Base-by-base conservation (phyloP, 2,888 invertebrate genomes). In the Psylliodes chrysocephalus region DNA sequence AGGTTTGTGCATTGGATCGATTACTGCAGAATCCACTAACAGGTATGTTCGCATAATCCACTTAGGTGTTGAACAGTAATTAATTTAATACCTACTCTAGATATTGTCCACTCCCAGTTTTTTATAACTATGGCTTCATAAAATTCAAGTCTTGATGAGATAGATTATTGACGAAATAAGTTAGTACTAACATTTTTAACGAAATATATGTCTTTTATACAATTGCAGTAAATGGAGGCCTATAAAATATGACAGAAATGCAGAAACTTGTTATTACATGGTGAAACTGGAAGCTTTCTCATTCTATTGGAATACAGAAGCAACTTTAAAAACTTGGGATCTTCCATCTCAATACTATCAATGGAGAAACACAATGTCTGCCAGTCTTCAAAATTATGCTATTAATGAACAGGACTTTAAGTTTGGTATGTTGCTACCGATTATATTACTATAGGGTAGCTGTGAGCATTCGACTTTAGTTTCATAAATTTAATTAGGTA, bases 11-110 rank as follows among this genome's bases (percentile, higher is more conserved):
- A 84, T 94, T 62, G 91, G 92, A 75, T 89, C 87, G 71, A 83
- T 94, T 68, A 90, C 91, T 0, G 89, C 93, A 68, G 91, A 92
- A 79, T 91, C 92, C 5, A 93, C 93, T 1, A 93, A 93, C 76
- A 90, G 88, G 91, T 90, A 77, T 82, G 77, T 19, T n/a, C n/a
- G n/a, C n/a, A n/a, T n/a, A n/a, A n/a, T n/a, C n/a, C n/a, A n/a
- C n/a, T n/a, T n/a, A n/a, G n/a, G n/a, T n/a, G n/a, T n/a, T n/a
- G n/a, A n/a, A n/a, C n/a, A n/a, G n/a, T n/a, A n/a, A n/a, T n/a
- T n/a, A n/a, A n/a, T n/a, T n/a, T n/a, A n/a, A n/a, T n/a, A n/a
- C n/a, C n/a, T n/a, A n/a, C n/a, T n/a, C n/a, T n/a, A n/a, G n/a
- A n/a, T n/a, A n/a, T n/a, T n/a, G n/a, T n/a, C n/a, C n/a, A n/a